Evolutionary conservation across 2,113 vertebrate species (phyloP).

Genomic region (Herpetotheres cachinnans): DNA sequence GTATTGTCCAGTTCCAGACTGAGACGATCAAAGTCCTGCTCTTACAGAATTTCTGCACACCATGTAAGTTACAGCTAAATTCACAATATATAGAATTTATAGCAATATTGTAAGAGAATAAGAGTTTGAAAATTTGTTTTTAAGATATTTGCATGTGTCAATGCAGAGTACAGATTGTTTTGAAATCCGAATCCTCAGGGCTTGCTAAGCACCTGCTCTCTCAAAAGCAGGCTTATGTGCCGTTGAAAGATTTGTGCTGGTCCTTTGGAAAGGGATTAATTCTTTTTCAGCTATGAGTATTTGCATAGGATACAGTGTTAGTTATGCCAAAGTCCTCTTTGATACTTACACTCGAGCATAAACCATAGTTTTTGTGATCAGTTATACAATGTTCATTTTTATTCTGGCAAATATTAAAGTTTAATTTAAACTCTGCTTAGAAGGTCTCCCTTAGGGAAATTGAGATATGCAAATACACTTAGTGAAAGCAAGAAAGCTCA

Average conservation of each 20-base stretch:
- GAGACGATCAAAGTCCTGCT: background rate
- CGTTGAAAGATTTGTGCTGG: background rate
- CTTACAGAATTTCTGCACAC: background rate
- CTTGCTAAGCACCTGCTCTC: conserved; percentile 16
- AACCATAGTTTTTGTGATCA: background rate
- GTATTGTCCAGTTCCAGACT: background rate
- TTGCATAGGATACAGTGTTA: background rate
- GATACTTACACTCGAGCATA: background rate
- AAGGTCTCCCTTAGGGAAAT: background rate
- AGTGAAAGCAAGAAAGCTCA: background rate
- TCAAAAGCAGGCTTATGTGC: conserved; percentile 7
- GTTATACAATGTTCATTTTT: background rate
- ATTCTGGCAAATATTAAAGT: background rate
- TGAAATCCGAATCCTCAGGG: background rate
- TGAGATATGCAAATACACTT: background rate
- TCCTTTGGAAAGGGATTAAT: conserved; percentile 12
- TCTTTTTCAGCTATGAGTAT: background rate
- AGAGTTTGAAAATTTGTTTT: background rate
- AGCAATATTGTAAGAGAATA: background rate
- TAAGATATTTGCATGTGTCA: background rate
- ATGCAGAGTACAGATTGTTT: background rate
- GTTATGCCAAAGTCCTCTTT: background rate
- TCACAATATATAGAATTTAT: background rate
- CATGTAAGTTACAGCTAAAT: background rate
- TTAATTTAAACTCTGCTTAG: background rate